Evolutionary conservation across 2,113 vertebrate genomes (phyloP), one percentile per base, ranked within the genome.

Genomic region (Pedetes capensis): DNA sequence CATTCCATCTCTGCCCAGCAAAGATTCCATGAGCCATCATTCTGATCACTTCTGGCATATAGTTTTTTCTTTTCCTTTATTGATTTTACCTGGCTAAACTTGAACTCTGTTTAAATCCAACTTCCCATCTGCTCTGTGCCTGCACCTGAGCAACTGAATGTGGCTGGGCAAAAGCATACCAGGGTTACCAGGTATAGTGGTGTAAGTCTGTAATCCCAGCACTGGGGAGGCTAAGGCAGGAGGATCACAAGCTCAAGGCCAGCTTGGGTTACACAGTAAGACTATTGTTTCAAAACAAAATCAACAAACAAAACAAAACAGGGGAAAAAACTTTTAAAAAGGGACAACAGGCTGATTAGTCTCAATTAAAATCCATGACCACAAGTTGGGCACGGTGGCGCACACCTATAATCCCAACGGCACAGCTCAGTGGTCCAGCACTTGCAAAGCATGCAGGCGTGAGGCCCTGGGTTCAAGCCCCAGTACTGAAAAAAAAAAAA

Each of bases 81-180:
- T 34, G 34, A 71, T 76, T 85, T 86, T 42, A 82, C 14, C 42
- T 9, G 63, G 74, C 39, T 71, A 93, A 93, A 64, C 16, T 22
- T 89, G 44, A 87, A 87, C 34, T 47, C 37, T 87, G 22, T 17
- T 89, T 72, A 87, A 85, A 89, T 71, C 53, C 76, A 95, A 34
- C 23, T 76, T 49, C 37, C 61, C 17, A 47, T 44, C 20, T 96
- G 42, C 72, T 84, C 93, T 72, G 27, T 89, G 71, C 76, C 93
- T 79, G 51, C 32, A 57, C 16, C 44, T 13, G 17, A 69, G 53
- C n/a, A 74, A 82, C 49, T 68, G 57, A 44, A 59, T 11, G 5
- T 76, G 76, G 71, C 59, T 34, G 86, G 59, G 39, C 51, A 22
- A 51, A 82, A 91, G 68, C 7, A 55, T 51, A 84, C 32, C 3